Evolutionary conservation across 2,797 vertebrate species (phyloP).

Genomic region (Acestrorhynchus altus): DNA sequence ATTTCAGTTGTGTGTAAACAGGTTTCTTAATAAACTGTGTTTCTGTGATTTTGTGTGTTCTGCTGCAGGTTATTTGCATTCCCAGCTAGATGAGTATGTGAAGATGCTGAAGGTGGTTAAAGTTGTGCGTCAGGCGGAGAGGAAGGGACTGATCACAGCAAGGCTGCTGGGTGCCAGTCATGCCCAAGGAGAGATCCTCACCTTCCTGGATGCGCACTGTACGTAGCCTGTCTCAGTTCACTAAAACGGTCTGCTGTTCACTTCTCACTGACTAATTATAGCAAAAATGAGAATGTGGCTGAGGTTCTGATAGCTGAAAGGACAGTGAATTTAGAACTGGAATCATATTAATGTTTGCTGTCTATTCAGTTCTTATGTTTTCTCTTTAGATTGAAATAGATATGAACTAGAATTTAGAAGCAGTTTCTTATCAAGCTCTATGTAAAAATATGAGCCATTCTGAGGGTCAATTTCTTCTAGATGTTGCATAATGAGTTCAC

Average conservation of each 20-base stretch:
- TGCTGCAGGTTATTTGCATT: slow-evolving; percentile 85
- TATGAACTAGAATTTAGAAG: too few species aligned
- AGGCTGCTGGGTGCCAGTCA: slow-evolving; percentile 90
- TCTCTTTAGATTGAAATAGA: too few species aligned
- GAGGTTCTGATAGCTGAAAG: background rate
- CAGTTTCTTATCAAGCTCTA: too few species aligned
- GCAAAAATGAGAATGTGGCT: too few species aligned
- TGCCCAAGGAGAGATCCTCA: slow-evolving; percentile 89
- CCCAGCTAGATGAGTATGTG: slow-evolving; percentile 83
- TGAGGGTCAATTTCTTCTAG: too few species aligned
- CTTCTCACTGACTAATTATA: background rate
- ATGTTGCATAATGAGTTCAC: too few species aligned
- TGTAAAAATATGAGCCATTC: too few species aligned
- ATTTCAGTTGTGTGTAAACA: background rate
- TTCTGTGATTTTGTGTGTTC: background rate
- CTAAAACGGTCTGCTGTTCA: background rate
- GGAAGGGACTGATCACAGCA: slow-evolving; percentile 93
- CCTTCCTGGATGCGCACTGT: slow-evolving; percentile 98
- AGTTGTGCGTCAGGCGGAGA: slow-evolving; percentile 88
- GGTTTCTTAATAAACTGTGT: background rate
- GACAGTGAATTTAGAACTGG: too few species aligned
- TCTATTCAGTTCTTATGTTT: too few species aligned
- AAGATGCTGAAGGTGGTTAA: slow-evolving; percentile 85
- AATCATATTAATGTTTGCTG: too few species aligned
- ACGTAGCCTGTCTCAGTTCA: slow-evolving; percentile 66